Evolutionary conservation across 2,888 invertebrate species (phyloP).

Genomic region (Falcaria lacertinaria): DNA sequence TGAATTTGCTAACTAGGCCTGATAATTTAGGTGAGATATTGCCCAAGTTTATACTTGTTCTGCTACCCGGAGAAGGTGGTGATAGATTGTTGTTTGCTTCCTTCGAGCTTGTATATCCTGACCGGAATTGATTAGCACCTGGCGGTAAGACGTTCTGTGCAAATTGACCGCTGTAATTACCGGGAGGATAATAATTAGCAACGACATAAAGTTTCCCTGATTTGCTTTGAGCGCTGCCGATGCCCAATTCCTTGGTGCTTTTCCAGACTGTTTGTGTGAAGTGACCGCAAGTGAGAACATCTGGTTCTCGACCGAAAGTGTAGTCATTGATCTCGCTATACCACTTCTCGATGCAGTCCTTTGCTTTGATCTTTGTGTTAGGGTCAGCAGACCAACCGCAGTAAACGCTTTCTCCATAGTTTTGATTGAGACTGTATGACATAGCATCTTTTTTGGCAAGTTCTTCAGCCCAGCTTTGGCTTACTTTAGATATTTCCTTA

Average conservation of each 20-base stretch:
- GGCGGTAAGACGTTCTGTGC: constrained; percentile 83
- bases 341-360: constrained; percentile 87
- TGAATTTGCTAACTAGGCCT: constrained; percentile 58
- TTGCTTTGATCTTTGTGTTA: constrained; percentile 81
- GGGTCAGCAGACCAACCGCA: constrained; percentile 84
- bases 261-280: constrained; percentile 93
- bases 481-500: constrained; percentile 81
- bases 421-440: constrained; percentile 82
- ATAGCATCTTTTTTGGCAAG: constrained; percentile 82
- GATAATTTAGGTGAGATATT: constrained; percentile 36
- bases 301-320: constrained; percentile 84
- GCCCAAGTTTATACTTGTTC: constrained; percentile 54
- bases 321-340: constrained; percentile 87
- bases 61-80: constrained; percentile 42
- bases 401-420: constrained; percentile 85
- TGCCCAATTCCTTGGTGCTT: constrained; percentile 85
- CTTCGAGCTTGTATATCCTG: constrained; percentile 28
- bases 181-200: constrained; percentile 90
- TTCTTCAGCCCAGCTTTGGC: constrained; percentile 86
- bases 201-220: constrained; percentile 91
- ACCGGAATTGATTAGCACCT: constrained; percentile 59
- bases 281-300: constrained; percentile 81
- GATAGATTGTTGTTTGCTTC: constrained; percentile 52
- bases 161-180: constrained; percentile 87
- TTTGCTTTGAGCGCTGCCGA: constrained; percentile 86